Evolutionary conservation across 2,888 invertebrate species (phyloP), one percentile per base, ranked within the genome.

Genomic region (Rotaria sp.): DNA sequence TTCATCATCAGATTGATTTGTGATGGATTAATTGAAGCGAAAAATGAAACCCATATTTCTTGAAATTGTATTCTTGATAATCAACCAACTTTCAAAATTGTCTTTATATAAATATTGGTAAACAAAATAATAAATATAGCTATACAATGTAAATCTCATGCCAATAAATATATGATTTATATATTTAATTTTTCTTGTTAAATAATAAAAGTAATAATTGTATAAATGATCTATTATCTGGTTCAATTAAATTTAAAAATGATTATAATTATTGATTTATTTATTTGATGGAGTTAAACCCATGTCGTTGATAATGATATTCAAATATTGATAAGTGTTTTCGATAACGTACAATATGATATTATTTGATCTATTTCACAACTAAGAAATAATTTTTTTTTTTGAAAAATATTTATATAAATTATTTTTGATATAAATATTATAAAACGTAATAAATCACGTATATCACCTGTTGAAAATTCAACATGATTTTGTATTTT

Each of bases 31-130:
- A 80, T 45, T 8, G 80, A 26, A 45, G 80, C 45, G 13, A 80
- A 80, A n/a, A 80, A 80, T 15, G 80, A 45, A 4, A 80, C 80
- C 80, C 80, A 80, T 45, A 95, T 95, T 92, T 98, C 97, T 91
- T 98, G 97, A 91, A 97, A 98, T 90, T 97, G 96, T 89, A 95
- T 94, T 87, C 96, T 93, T 57, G 94, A 94, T 21, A 94, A 95
- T 95, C 96, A 97, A 38, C 97, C 96, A 90, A 95, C 85, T 13
- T n/a, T 85, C 86, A 86, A 24, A 80, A 59, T 21, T 45, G 38
- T 38, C 30, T 57, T 21, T 85, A 85, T 57, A 86, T 86, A 30
- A 86, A 48, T 41, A 86, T 45, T 35, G 86, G 86, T 67, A 86
- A 57, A n/a, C 86, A 85, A 59, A 85, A 86, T 18, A 86, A 26